These are phyloP conservation scores for Chaetura pelagica DNA, from an alignment of 2,113 vertebrate species.

Conservation along the genomic window DNA sequence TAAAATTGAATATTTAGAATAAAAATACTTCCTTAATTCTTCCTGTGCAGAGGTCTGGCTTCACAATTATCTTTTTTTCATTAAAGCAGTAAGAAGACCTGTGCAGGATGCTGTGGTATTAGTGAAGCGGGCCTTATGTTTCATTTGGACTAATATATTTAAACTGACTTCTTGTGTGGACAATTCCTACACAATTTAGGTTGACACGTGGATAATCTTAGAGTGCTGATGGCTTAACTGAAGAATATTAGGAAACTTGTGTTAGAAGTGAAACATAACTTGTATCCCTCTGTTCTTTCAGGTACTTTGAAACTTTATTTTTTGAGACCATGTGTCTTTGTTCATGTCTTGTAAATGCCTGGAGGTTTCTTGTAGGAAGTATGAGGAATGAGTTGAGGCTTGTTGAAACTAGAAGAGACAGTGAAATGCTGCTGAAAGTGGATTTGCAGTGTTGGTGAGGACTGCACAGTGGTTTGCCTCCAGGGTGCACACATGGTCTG, in stretches of 20 bases:
- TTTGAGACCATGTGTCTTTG: rapidly evolving
- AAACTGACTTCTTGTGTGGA: not conserved
- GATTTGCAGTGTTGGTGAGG: not conserved
- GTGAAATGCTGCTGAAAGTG: not conserved
- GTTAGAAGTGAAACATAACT: not conserved
- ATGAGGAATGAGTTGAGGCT: not conserved
- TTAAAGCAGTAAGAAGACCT: not conserved
- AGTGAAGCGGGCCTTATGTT: not conserved
- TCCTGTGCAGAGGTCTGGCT: not conserved
- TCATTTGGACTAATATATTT: not conserved
- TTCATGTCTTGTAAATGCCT: not conserved
- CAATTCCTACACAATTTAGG: not conserved
- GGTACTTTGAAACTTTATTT: not conserved
- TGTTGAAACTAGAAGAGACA: not conserved
- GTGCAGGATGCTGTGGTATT: not conserved
- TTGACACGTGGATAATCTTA: not conserved
- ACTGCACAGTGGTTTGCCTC: not conserved
- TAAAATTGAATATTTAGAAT: not conserved
- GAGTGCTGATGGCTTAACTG: not conserved
- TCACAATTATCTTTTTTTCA: not conserved
- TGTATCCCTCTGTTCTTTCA: not conserved
- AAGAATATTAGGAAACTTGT: not conserved
- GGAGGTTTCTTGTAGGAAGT: not conserved
- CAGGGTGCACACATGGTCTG: not conserved
- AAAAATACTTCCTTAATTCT: not conserved